Percentiles rank a stretch among this genome's conserved stretches.
phyloP scores from a whole-genome alignment of 1,140 invertebrate genomes.

The Zaprionus inermis region DNA sequence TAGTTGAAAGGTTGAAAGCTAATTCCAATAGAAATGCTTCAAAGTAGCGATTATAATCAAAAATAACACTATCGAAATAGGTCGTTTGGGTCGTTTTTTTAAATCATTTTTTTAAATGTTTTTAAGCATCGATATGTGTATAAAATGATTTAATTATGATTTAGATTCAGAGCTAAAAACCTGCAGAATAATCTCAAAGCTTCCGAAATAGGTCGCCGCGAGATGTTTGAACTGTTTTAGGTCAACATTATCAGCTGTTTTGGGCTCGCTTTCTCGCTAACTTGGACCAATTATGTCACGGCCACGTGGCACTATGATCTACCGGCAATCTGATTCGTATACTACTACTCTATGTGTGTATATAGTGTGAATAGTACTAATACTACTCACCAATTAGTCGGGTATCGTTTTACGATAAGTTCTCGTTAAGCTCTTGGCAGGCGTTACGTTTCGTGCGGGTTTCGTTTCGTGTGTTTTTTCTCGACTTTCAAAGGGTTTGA shows the following conservation, averaged over 20 bases:
- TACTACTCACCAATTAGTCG: conserved; percentile 3
- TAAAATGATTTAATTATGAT: too few species aligned
- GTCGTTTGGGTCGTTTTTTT: too few species aligned
- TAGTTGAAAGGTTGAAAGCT: too few species aligned
- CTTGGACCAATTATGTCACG: conserved; percentile 5
- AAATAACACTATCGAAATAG: too few species aligned
- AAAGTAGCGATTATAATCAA: too few species aligned
- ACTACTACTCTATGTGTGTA: background rate
- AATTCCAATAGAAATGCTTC: too few species aligned
- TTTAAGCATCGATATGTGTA: too few species aligned
- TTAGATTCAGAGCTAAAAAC: too few species aligned
- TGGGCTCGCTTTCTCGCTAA: background rate
- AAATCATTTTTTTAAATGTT: too few species aligned
- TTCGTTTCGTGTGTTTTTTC: background rate
- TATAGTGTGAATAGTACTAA: background rate
- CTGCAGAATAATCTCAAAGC: too few species aligned
- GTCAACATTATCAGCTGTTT: background rate
- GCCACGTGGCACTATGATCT: conserved; percentile 2
- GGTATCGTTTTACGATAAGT: background rate
- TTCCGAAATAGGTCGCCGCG: too few species aligned
- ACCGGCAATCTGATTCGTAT: background rate
- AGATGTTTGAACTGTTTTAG: background rate
- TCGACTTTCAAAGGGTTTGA: background rate
- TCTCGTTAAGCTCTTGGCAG: conserved; percentile 1
- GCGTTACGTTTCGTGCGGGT: conserved; percentile 1